These are phyloP conservation scores for Orius insidiosus DNA, from an alignment of 1,140 invertebrate species.

Conservation along the genomic window DNA sequence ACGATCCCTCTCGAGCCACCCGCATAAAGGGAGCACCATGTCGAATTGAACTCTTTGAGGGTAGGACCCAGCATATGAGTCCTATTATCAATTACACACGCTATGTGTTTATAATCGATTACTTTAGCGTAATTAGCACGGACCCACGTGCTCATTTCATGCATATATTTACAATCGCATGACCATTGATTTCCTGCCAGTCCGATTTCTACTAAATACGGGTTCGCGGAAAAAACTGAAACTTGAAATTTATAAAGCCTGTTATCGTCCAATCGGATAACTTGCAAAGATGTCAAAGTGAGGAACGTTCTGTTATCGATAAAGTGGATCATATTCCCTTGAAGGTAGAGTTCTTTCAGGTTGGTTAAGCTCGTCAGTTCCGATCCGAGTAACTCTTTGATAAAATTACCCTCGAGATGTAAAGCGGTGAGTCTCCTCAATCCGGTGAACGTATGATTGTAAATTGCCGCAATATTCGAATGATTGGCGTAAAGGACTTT, in stretches of 20 bases:
- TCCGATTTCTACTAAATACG: conserved; percentile 58
- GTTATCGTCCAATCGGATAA: conserved; percentile 71
- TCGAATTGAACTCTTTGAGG: conserved; percentile 48
- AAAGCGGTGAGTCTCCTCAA: conserved; percentile 55
- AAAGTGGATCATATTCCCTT: conserved; percentile 66
- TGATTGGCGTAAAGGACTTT: conserved; percentile 74
- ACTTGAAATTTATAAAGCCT: conserved; percentile 60
- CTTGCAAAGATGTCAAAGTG: conserved; percentile 59
- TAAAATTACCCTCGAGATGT: conserved; percentile 70
- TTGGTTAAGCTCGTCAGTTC: conserved; percentile 67
- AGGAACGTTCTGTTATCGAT: conserved; percentile 74
- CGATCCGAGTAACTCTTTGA: conserved; percentile 60
- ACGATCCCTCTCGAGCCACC: conserved; percentile 32
- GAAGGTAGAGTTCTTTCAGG: conserved; percentile 68
- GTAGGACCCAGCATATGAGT: conserved; percentile 33
- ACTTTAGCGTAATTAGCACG: conserved; percentile 47
- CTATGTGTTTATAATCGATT: conserved; percentile 23
- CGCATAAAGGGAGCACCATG: conserved; percentile 38
- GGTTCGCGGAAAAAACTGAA: conserved; percentile 52
- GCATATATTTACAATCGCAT: conserved; percentile 70
- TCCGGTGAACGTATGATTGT: conserved; percentile 81
- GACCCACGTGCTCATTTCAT: conserved; percentile 59
- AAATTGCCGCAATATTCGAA: conserved; percentile 64
- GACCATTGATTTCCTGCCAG: conserved; percentile 76
- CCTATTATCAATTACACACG: conserved; percentile 22